Conservation (phyloP, 2,888 invertebrate genomes). For the Drosophila borealis region DNA sequence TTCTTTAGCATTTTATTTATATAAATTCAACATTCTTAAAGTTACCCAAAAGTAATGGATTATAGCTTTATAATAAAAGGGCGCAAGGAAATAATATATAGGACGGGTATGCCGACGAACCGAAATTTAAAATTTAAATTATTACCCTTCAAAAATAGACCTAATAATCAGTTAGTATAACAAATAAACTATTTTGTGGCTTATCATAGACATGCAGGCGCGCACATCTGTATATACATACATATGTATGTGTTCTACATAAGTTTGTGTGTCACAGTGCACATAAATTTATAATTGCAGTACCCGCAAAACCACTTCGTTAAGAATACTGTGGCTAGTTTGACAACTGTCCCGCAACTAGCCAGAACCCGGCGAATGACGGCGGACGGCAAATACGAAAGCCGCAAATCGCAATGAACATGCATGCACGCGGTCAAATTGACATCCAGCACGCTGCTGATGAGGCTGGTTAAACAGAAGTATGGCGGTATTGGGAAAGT, state of each 20-base stretch:
- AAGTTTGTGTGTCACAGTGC: constrained; percentile 8
- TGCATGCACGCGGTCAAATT: constrained; percentile 61
- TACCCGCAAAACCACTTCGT: constrained; percentile 77
- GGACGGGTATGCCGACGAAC: no score
- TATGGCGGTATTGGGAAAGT: not conserved
- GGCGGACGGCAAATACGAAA: constrained; percentile 48
- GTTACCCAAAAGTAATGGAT: not conserved
- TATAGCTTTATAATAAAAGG: not conserved
- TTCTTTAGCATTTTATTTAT: constrained; percentile 3
- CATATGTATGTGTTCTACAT: not conserved
- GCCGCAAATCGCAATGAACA: constrained; percentile 76
- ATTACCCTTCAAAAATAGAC: not conserved
- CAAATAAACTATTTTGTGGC: constrained; percentile 51
- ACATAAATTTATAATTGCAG: constrained; percentile 78
- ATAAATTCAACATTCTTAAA: constrained; percentile 8
- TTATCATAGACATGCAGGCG: constrained; percentile 2
- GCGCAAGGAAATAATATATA: no score
- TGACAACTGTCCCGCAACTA: constrained; percentile 43
- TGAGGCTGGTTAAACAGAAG: constrained; percentile 48
- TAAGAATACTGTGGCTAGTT: constrained; percentile 71
- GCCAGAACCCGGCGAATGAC: not conserved
- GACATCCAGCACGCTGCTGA: constrained; percentile 61
- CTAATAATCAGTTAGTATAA: constrained; percentile 33
- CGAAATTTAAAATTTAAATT: not conserved
- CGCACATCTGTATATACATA: not conserved